These are phyloP conservation scores for Andrena haemorrhoa DNA, from an alignment of 2,888 invertebrate genomes.

Conservation along the genomic window DNA sequence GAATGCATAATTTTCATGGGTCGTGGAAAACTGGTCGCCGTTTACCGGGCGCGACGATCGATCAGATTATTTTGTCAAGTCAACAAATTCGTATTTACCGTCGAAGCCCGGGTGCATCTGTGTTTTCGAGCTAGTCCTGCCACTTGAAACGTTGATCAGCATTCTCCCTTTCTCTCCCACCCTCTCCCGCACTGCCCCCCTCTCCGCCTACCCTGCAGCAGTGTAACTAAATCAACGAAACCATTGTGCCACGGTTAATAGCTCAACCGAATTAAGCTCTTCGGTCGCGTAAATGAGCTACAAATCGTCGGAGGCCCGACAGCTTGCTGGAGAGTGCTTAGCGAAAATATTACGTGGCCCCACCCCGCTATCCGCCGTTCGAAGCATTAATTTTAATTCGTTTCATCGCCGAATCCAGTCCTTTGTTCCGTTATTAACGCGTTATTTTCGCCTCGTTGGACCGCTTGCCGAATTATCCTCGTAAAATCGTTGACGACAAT, in stretches of 20 bases:
- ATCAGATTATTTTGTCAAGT: conserved; percentile 59
- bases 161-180: not conserved
- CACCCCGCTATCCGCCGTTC: conserved; percentile 6
- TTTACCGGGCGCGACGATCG: conserved; percentile 27
- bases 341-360: conserved; percentile 34
- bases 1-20: conserved; percentile 39
- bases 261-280: conserved; percentile 56
- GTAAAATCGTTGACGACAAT: conserved; percentile 1
- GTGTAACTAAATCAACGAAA: conserved; percentile 57
- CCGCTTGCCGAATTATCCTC: not conserved
- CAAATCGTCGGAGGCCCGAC: conserved; percentile 32
- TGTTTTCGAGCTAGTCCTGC: conserved; percentile 37
- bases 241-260: conserved; percentile 53
- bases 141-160: conserved; percentile 42
- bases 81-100: conserved; percentile 44
- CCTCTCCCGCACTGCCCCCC: not conserved
- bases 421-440: not conserved
- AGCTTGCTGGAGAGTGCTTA: conserved; percentile 31
- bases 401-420: not conserved
- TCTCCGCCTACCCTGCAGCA: conserved; percentile 20
- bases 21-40: conserved; percentile 13
- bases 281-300: conserved; percentile 54
- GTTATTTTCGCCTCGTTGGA: not conserved
- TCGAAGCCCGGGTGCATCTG: conserved; percentile 24
- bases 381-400: conserved; percentile 36